Base-by-base conservation (phyloP, 2,797 vertebrate genomes). In the Hephaestus fuliginosus region DNA sequence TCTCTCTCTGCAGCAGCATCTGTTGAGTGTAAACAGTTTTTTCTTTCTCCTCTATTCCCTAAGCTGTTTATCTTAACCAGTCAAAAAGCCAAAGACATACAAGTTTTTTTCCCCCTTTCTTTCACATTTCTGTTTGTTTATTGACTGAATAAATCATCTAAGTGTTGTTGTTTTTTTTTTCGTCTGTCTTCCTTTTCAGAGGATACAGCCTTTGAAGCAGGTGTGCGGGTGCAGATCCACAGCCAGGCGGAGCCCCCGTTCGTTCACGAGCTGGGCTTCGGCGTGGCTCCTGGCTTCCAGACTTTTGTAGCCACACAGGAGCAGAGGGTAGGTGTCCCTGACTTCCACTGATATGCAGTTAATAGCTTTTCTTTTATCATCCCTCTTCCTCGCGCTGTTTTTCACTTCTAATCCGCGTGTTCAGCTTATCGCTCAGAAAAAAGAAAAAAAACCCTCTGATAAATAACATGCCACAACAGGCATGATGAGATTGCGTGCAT, bases 261-360 rank as follows among this genome's bases (percentile, higher is more conserved):
- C 0, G 97, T 99, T 72, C 98, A 99, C 53, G 98, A 99, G 90
- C 95, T 99, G 78, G 98, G 98, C n/a, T 99, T 99, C 6, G 98
- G 98, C 1, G 98, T 99, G 67, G 98, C 98, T 5, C 98, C 98
- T 0, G 98, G 98, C 43, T 99, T 99, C 93, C 98, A 99, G 96
- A 99, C 98, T 0, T 99, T 99, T 22, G 98, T 99, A 75, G 97
- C 98, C 90, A 99, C 98, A 43, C 98, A 99, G 92, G 98, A 99
- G 92, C 98, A 99, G 92, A 96, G 98, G 96, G 98, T 99, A 88
- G 71, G 94, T 92, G 55, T 70, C 13, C 60, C 51, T 68, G 11
- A 70, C 74, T 61, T 72, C 30, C 53, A 53, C 61, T 56, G 25
- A 79, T 66, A 30, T 58, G 55, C 61, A 58, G 15, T 67, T 69